phyloP scores from a whole-genome alignment of 2,888 invertebrate species.

The Oconnorella tubifera region DNA sequence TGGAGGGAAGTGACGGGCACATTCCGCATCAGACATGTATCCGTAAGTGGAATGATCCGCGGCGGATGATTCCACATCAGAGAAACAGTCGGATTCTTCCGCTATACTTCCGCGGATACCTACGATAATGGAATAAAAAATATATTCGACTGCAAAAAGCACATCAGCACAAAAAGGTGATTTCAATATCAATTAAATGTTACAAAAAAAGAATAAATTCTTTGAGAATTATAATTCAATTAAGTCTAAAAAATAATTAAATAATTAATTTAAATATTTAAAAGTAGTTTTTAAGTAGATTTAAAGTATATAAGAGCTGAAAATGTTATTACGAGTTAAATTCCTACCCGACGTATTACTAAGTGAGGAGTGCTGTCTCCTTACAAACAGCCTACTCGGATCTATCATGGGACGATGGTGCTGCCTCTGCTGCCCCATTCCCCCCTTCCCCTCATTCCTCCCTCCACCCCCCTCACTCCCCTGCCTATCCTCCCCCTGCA shows the following conservation, averaged over 20 bases:
- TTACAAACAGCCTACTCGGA: neutral
- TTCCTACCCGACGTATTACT: no score
- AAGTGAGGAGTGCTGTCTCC: slow-evolving; percentile 4
- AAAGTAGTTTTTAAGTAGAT: neutral
- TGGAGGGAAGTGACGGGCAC: neutral
- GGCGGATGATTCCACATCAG: slow-evolving; percentile 3
- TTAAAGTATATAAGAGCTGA: neutral
- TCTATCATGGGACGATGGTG: slow-evolving; percentile 2
- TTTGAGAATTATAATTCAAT: neutral
- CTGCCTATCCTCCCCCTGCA: neutral
- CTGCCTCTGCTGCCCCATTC: neutral
- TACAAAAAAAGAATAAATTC: no score
- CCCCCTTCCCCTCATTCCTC: neutral
- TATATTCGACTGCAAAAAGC: no score
- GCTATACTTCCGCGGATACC: neutral
- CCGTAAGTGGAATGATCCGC: no score
- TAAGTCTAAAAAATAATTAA: no score
- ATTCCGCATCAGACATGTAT: slow-evolving; percentile 10
- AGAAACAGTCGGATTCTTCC: slow-evolving; percentile 7
- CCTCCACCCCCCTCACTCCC: neutral
- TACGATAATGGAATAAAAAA: no score
- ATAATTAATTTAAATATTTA: no score
- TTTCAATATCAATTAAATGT: no score
- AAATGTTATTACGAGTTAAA: neutral
- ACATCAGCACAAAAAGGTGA: no score